Evolutionary conservation across 23 tunicate genomes (phyloP), one percentile per base, ranked within the genome.

Genomic region (Styela clava): DNA sequence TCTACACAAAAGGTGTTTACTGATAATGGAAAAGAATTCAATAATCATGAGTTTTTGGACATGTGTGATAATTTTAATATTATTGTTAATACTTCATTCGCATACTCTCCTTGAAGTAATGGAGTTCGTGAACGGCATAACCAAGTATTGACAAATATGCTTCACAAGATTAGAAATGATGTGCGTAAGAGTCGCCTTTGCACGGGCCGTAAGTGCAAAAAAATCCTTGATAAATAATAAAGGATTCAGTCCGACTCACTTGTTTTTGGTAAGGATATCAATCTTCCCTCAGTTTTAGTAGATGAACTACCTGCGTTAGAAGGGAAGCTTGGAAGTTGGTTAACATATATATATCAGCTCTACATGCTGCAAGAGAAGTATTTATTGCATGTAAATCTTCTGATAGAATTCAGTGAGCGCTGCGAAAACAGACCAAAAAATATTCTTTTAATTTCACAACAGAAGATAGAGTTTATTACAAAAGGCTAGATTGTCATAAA

Each of bases 61-160:
- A 64, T 79, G 83, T 79, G 83, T 63, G 12, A 2, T 2, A 63
- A 31, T 25, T 79, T 79, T 63, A 32, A 63, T 16, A 79, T 79
- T 34, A 3, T 37, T 9, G 83, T 79, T 56, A 2, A 2, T 27
- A 79, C 83, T 23, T 34, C 73, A 16, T 44, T 72, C 2, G 73
- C 83, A 12, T 79, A 63, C 27, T 79, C 72, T 63, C 83, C 83
- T 1, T 79, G 83, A 72, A 64, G 73, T 22, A 79, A 79, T 79
- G 83, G 72, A 30, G 7, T 79, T 31, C 63, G 83, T 63, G 83
- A 79, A 63, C 63, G 73, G 30, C 83, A 79, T 52, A 79, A 79
- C 20, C 7, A 5, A 32, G 64, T 64, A 12, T 3, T 79, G 16
- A 79, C 52, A 5, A 28, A 79, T 1, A 79, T 28, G 9, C 1